These are phyloP conservation scores for Neodon shergylaensis DNA, from an alignment of 2,113 vertebrate genomes.

Conservation along the genomic window DNA sequence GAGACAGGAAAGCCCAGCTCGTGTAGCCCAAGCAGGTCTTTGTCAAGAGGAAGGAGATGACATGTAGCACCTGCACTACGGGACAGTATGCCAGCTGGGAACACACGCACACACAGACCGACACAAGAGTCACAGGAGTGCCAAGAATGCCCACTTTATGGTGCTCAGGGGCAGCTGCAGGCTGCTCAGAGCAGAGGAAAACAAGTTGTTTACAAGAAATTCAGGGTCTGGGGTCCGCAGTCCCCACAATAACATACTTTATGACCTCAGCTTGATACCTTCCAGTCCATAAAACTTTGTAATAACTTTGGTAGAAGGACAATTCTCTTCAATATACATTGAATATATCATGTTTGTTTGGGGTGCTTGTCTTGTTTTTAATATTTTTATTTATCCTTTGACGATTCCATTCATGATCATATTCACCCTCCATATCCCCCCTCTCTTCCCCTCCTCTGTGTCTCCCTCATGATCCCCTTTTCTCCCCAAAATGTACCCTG, in stretches of 20 bases:
- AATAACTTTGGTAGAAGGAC: background rate
- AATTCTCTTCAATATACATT: background rate
- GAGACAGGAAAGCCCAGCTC: background rate
- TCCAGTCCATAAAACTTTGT: background rate
- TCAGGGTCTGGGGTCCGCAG: no score
- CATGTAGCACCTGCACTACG: no score
- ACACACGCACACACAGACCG: no score
- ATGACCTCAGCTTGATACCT: background rate
- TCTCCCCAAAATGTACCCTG: background rate
- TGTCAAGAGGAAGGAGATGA: background rate
- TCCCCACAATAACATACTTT: no score
- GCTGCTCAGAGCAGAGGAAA: no score
- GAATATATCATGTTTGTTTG: background rate
- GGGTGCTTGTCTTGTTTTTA: background rate
- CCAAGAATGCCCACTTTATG: no score
- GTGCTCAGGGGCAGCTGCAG: no score
- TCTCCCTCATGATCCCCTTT: no score
- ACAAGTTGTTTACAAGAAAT: no score
- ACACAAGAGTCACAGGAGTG: no score
- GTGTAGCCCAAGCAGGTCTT: background rate
- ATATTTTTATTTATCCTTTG: background rate
- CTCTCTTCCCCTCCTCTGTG: background rate
- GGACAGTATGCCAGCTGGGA: no score
- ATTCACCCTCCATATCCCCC: background rate
- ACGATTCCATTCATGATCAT: background rate